These are phyloP conservation scores for Pammene fasciana DNA, from an alignment of 2,888 invertebrate genomes.

Conservation along the genomic window DNA sequence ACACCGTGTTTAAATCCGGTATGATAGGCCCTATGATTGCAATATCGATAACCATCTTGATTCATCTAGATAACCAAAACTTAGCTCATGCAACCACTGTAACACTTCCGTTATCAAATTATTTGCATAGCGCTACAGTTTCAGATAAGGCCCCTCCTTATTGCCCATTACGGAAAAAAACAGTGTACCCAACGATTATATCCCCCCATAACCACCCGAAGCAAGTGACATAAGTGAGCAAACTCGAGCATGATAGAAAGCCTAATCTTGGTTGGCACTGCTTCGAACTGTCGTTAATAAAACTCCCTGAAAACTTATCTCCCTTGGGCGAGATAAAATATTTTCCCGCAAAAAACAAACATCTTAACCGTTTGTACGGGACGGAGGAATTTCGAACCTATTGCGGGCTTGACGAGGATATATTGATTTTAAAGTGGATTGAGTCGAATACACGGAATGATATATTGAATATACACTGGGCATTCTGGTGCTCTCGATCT, in stretches of 20 bases:
- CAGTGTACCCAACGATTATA: constrained; percentile 37
- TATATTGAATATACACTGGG: constrained; percentile 23
- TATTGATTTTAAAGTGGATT: constrained; percentile 39
- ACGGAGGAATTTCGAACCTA: constrained; percentile 48
- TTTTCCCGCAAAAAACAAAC: constrained; percentile 66
- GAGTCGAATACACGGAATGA: constrained; percentile 19
- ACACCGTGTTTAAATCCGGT: too few relatives aligned
- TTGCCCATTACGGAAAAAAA: constrained; percentile 37
- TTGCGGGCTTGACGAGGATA: constrained; percentile 23
- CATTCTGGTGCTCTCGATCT: neutral
- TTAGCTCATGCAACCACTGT: neutral
- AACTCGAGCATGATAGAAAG: constrained; percentile 64
- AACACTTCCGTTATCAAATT: neutral
- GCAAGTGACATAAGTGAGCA: constrained; percentile 60
- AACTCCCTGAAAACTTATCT: constrained; percentile 72
- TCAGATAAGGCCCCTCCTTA: constrained; percentile 28
- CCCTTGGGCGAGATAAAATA: constrained; percentile 68
- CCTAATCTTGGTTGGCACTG: constrained; percentile 63
- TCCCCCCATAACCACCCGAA: constrained; percentile 44
- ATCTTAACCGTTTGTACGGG: constrained; percentile 41
- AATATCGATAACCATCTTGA: too few relatives aligned
- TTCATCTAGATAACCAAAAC: neutral
- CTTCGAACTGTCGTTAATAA: constrained; percentile 75
- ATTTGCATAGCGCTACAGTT: constrained; percentile 29
- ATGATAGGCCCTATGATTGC: too few relatives aligned